These are phyloP conservation scores for Hirundo rustica DNA, from an alignment of 2,797 vertebrate species.

Conservation along the genomic window DNA sequence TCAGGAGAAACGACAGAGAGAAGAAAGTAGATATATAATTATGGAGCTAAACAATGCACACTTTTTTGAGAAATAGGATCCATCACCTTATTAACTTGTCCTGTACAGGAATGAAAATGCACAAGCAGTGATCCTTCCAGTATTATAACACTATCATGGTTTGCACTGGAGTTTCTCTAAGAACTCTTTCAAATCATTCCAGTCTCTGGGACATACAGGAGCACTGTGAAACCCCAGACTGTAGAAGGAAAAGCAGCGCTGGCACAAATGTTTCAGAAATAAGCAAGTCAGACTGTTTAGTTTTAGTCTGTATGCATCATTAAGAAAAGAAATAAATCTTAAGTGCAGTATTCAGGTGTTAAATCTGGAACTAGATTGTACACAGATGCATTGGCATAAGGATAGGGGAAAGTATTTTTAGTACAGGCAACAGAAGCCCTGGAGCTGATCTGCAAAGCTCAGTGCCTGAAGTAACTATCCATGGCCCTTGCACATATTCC, in stretches of 20 bases:
- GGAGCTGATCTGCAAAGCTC: not conserved
- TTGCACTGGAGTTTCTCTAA: not conserved
- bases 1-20: not conserved
- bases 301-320: not conserved
- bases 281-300: not conserved
- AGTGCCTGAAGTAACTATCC: not conserved
- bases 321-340: not conserved
- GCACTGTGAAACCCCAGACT: not conserved
- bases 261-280: not conserved
- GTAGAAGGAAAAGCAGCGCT: not conserved
- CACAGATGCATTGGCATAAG: not conserved
- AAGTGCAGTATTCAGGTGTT: not conserved
- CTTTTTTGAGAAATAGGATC: not conserved
- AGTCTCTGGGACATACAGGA: not conserved
- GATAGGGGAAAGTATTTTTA: not conserved
- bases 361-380: not conserved
- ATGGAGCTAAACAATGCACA: not conserved
- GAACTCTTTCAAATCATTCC: not conserved
- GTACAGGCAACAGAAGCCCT: not conserved
- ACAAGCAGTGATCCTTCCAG: not conserved
- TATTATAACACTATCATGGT: not conserved
- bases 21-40: not conserved
- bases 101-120: not conserved
- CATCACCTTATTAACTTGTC: not conserved
- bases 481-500: not conserved